These are phyloP conservation scores for Xiphias gladius DNA, from an alignment of 2,113 vertebrate species.

Conservation along the genomic window DNA sequence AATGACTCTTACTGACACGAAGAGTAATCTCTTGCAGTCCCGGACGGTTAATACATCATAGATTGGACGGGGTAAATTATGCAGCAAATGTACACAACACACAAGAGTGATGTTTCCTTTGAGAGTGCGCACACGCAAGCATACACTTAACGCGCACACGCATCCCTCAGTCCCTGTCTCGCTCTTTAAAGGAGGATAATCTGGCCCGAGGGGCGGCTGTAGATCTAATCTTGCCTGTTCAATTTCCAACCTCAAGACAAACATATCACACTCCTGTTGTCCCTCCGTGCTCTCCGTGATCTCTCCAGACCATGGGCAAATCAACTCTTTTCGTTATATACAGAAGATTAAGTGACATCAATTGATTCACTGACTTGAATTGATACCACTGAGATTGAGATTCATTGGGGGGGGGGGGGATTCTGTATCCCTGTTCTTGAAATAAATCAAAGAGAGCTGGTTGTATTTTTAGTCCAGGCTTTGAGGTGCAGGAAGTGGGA, in stretches of 20 bases:
- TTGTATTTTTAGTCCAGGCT: constrained; percentile 19
- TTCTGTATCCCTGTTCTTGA: constrained; percentile 10
- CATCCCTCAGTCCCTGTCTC: not conserved
- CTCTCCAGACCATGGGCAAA: constrained; percentile 58
- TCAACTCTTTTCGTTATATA: constrained; percentile 67
- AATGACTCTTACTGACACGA: constrained; percentile 2
- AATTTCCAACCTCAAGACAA: constrained; percentile 66
- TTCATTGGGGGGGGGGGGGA: not conserved
- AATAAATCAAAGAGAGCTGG: not conserved
- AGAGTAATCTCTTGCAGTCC: not conserved
- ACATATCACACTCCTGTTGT: constrained; percentile 37
- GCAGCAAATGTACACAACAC: not conserved
- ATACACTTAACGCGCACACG: not conserved
- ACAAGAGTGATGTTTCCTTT: not conserved
- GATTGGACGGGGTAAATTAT: constrained; percentile 22
- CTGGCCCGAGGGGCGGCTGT: constrained; percentile 43
- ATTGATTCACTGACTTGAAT: constrained; percentile 1
- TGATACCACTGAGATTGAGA: not conserved
- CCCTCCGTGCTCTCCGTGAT: constrained; percentile 11
- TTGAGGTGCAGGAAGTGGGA: not conserved
- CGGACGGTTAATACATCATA: not conserved
- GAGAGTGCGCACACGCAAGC: not conserved
- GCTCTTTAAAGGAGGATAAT: constrained; percentile 43
- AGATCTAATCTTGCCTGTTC: constrained; percentile 59
- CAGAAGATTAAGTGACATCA: constrained; percentile 20